Evolutionary conservation across 1,140 invertebrate genomes (phyloP), one percentile per base, ranked within the genome.

Genomic region (Ylistrum balloti): DNA sequence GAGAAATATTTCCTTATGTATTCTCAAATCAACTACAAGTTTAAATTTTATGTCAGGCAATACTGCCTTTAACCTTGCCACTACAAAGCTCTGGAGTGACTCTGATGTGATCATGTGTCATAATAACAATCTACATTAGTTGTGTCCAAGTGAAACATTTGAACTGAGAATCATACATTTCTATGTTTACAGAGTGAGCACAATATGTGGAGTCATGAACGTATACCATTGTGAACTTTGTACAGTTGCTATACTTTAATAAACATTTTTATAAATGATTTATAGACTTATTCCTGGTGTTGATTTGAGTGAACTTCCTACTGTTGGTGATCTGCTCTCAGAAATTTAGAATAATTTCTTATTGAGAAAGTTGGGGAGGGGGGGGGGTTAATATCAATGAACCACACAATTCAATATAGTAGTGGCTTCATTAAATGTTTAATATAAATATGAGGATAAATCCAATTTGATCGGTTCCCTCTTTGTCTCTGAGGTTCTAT

Each of bases 201-300:
- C 56, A 74, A 74, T 74, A 74, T 11, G 17, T 45, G 41, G n/a
- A 74, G 56, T 74, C 56, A 74, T 74, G 56, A 74, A 74, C 56
- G 28, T 74, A 17, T 74, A 74, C 56, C 56, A 74, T 74, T 74
- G 56, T 74, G 56, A n/a, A 74, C 22, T 74, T 74, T 74, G 56
- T 74, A 74, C 56, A 74, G 56, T 74, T 74, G 56, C 56, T 74
- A 74, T 74, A 74, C 56, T 74, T 74, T 74, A 74, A 74, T 74
- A 74, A 74, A 74, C 56, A 74, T 74, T 74, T 74, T 74, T 74
- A 74, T 74, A 74, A 74, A 74, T 74, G 56, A 74, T 74, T 74
- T 38, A 5, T 38, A 5, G 35, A 38, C 35, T 38, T 38, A n/a
- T n/a, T n/a, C n/a, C n/a, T n/a, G n/a, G n/a, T n/a, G n/a, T n/a